These are phyloP conservation scores for Pseudotriccus pelzelni DNA, from an alignment of 2,797 vertebrate genomes.

Conservation along the genomic window DNA sequence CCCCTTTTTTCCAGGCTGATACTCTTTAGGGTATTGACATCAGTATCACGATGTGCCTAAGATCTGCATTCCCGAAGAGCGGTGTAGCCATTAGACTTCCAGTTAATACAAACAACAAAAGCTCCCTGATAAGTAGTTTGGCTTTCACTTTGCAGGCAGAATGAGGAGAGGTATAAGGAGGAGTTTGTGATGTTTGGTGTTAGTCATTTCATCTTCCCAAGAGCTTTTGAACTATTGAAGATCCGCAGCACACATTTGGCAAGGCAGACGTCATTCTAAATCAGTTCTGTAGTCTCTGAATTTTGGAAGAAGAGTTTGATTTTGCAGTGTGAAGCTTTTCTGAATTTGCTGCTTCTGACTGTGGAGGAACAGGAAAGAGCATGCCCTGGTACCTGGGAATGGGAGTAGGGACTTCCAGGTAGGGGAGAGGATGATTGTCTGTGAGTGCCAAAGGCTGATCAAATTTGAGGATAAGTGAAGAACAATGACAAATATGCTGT, in stretches of 20 bases:
- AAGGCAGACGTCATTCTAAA: background rate
- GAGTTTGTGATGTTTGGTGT: background rate
- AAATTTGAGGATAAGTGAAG: background rate
- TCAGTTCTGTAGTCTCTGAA: background rate
- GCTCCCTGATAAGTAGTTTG: background rate
- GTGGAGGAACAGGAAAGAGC: background rate
- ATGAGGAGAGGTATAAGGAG: background rate
- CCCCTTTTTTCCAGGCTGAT: background rate
- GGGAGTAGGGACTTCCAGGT: background rate
- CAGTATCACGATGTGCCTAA: background rate
- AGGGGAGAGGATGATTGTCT: accelerated
- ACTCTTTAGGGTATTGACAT: background rate
- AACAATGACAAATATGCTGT: background rate
- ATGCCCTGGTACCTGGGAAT: background rate
- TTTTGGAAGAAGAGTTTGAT: background rate
- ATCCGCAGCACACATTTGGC: background rate
- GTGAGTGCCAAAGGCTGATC: background rate
- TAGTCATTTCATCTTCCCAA: background rate
- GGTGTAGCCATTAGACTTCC: background rate
- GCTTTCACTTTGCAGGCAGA: background rate
- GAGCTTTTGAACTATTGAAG: background rate
- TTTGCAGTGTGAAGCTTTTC: background rate
- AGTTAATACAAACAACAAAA: background rate
- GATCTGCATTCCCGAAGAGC: background rate
- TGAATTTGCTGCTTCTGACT: background rate